Evolutionary conservation across 2,888 invertebrate species (phyloP).

Genomic region (Tenthredo livida): DNA sequence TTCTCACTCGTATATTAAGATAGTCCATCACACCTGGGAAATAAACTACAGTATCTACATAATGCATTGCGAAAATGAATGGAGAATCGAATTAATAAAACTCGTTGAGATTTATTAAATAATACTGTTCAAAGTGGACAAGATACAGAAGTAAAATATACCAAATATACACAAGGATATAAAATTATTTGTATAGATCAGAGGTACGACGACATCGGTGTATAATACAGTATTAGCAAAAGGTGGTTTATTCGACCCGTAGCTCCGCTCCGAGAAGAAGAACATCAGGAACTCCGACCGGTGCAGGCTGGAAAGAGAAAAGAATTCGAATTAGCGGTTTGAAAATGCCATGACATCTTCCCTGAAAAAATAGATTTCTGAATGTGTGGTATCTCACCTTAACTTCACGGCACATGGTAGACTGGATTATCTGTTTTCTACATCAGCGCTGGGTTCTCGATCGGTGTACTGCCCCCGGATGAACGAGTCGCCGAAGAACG

Average conservation of each 20-base stretch:
- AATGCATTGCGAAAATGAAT: slow-evolving; percentile 17
- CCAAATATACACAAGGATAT: slow-evolving; percentile 46
- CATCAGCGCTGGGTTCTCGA: slow-evolving; percentile 11
- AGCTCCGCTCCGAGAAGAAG: background rate
- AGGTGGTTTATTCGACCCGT: background rate
- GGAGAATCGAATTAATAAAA: slow-evolving; percentile 1
- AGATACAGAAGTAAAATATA: slow-evolving; percentile 40
- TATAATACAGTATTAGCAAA: slow-evolving; percentile 23
- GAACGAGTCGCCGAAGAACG: slow-evolving; percentile 30
- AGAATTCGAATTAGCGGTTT: background rate
- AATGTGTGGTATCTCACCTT: background rate
- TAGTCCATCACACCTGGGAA: background rate
- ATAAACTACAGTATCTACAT: background rate
- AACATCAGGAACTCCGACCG: background rate
- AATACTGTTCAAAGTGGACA: slow-evolving; percentile 30
- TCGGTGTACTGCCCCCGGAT: slow-evolving; percentile 22
- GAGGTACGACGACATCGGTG: slow-evolving; percentile 41
- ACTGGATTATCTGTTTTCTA: background rate
- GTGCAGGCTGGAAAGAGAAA: background rate
- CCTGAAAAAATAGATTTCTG: background rate
- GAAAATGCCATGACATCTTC: background rate
- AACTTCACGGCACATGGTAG: slow-evolving; percentile 9
- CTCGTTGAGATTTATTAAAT: slow-evolving; percentile 37
- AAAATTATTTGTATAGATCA: slow-evolving; percentile 40
- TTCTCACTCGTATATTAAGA: background rate